phyloP scores from a whole-genome alignment of 2,797 vertebrate genomes.

The Platyrinchus mystaceus region DNA sequence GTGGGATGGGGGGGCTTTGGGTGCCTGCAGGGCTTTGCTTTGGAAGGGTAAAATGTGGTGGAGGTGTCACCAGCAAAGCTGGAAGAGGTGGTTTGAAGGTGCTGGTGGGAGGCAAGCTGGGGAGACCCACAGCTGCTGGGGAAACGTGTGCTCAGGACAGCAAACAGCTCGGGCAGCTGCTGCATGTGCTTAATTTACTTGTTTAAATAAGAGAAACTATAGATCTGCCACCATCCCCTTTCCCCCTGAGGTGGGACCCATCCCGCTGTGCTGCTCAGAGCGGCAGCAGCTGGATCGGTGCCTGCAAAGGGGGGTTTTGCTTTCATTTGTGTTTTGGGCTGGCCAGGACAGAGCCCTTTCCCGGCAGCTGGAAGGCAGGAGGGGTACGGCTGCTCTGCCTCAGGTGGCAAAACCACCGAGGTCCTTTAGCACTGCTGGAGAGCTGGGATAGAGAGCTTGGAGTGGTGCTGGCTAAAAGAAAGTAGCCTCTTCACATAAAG shows the following conservation, averaged over 20 bases:
- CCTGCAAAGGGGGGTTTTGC: neutral
- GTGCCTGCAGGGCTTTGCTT: neutral
- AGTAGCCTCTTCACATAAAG: conserved; percentile 25
- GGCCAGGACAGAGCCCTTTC: neutral
- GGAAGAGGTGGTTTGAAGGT: neutral
- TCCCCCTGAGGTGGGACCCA: neutral
- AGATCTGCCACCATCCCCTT: neutral
- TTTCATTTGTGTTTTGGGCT: neutral
- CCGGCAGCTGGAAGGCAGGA: neutral
- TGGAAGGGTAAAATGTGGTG: neutral
- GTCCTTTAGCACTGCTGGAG: rapidly evolving
- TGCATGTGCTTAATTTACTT: rapidly evolving
- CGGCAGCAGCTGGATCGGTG: neutral
- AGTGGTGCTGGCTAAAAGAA: neutral
- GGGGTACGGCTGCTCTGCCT: neutral
- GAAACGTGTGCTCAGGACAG: neutral
- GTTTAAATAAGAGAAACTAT: neutral
- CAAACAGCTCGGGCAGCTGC: neutral
- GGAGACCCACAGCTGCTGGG: neutral
- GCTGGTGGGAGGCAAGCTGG: neutral
- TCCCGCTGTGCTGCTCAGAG: neutral
- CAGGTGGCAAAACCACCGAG: neutral
- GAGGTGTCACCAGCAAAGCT: neutral
- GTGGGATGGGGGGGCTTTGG: rapidly evolving
- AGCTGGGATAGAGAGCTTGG: neutral